Evolutionary conservation across 1,140 invertebrate species (phyloP), one percentile per base, ranked within the genome.

Genomic region (Maniola jurtina): DNA sequence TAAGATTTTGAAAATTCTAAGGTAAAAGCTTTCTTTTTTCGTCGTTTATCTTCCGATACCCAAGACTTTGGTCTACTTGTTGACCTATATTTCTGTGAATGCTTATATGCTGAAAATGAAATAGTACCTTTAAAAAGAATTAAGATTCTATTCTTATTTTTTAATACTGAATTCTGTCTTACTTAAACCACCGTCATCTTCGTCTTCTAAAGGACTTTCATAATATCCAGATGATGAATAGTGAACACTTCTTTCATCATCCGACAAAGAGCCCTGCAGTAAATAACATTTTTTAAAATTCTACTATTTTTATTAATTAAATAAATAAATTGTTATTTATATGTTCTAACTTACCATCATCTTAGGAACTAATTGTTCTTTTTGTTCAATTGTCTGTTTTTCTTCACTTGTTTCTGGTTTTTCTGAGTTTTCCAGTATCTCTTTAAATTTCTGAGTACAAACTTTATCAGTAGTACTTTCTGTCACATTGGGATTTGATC

Each of bases 191-290:
- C 90, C 90, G 73, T 91, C 89, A 70, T 91, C 89, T 10, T 90
- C 92, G 73, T 96, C 95, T 35, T 95, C 94, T 0, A 95, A 92
- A 10, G 95, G 95, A 79, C 95, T 95, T 77, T 95, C 95, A 78
- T 96, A 96, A 72, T 95, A 95, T 2, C 95, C 95, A 1, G 95
- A 95, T 1, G 95, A 95, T 54, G 95, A 95, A 77, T 95, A 95
- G 64, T 94, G 94, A 45, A 93, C 93, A 83, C 93, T 94, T 80
- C 92, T 90, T 80, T 95, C 94, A 73, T 94, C 94, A 74, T 94
- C 94, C 4, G 93, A 94, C 67, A 94, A 80, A 34, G 93, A 93
- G 61, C 92, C 92, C 88, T 90, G 60, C 55, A 81, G 76, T 40
- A 15, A 57, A 47, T 13, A 47, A 25, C 35, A 56, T 8, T 57